Percentiles rank a stretch among this genome's conserved stretches.
phyloP scores from a whole-genome alignment of 2,888 invertebrate species.

The Meliscaeva auricollis region DNA sequence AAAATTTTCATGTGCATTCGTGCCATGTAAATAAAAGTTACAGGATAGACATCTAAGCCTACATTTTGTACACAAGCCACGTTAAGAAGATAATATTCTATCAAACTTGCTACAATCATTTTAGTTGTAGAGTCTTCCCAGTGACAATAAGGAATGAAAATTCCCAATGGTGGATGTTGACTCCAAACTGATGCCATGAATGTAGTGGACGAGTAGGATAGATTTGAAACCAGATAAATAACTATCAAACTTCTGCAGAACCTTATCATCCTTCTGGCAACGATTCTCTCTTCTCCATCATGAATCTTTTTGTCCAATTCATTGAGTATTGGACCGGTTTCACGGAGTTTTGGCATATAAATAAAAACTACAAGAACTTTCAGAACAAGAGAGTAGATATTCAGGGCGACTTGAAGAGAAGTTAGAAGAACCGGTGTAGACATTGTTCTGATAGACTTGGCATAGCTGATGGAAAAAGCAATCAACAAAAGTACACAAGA shows the following conservation, averaged over 20 bases:
- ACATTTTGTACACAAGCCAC: conserved; percentile 49
- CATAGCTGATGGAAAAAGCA: conserved; percentile 46
- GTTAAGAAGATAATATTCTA: conserved; percentile 51
- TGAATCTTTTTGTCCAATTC: conserved; percentile 44
- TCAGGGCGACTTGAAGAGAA: conserved; percentile 55
- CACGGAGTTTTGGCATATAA: conserved; percentile 35
- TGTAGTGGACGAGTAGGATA: conserved; percentile 34
- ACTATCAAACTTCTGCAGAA: conserved; percentile 36
- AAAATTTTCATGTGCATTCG: conserved; percentile 60
- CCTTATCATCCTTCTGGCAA: conserved; percentile 46
- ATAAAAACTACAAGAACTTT: conserved; percentile 38
- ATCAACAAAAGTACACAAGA: conserved; percentile 44
- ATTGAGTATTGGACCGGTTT: conserved; percentile 31
- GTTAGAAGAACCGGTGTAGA: conserved; percentile 37
- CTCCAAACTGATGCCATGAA: conserved; percentile 28
- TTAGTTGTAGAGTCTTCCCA: conserved; percentile 54
- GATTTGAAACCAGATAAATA: conserved; percentile 25
- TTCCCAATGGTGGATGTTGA: conserved; percentile 56
- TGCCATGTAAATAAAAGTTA: conserved; percentile 56
- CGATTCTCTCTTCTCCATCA: conserved; percentile 17
- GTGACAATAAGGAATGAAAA: conserved; percentile 54
- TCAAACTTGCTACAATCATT: conserved; percentile 41
- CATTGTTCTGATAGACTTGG: conserved; percentile 32
- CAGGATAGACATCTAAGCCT: conserved; percentile 36
- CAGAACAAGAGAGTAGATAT: conserved; percentile 24